These are phyloP conservation scores for Muntiacus reevesi DNA, from an alignment of 2,113 vertebrate genomes.

Conservation along the genomic window DNA sequence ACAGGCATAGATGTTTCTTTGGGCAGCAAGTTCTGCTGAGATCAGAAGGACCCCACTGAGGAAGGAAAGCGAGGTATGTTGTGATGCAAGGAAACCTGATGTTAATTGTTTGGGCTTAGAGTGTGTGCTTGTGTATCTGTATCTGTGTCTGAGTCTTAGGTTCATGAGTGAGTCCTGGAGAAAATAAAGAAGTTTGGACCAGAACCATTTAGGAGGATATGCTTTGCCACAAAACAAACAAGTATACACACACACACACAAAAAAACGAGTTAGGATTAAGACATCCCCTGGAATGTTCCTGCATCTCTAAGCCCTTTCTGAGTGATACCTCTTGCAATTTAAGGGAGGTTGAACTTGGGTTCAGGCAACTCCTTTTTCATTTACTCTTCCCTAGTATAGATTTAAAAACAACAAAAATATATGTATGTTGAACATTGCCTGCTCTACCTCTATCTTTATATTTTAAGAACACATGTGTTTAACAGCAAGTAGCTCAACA, in stretches of 20 bases:
- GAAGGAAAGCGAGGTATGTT: background rate
- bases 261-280: background rate
- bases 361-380: background rate
- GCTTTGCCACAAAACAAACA: background rate
- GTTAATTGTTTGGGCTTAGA: background rate
- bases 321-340: background rate
- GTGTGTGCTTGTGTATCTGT: background rate
- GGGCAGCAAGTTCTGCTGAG: background rate
- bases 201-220: background rate
- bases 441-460: background rate
- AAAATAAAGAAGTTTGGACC: slow-evolving; percentile 17
- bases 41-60: background rate
- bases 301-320: background rate
- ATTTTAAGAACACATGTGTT: background rate
- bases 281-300: background rate
- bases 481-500: background rate
- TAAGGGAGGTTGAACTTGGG: background rate
- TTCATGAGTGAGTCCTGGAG: background rate
- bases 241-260: background rate
- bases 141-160: background rate
- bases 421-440: background rate
- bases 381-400: background rate
- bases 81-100: background rate
- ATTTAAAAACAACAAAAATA: background rate
- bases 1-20: background rate